Evolutionary conservation across 2,888 invertebrate genomes (phyloP).

Genomic region (Hypomecis atomaria): DNA sequence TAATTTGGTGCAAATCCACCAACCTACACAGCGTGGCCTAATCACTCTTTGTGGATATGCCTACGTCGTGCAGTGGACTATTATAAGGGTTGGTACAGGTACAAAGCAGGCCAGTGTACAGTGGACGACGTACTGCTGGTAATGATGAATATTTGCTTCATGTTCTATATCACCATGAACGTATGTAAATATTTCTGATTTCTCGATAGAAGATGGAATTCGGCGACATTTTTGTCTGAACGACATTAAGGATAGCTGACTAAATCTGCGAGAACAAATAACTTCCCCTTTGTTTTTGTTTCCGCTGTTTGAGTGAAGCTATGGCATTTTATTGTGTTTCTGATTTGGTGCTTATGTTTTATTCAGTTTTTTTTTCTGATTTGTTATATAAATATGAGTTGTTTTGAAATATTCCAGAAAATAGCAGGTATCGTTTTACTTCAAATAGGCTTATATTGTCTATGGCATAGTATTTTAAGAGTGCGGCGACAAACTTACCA

Average conservation of each 20-base stretch:
- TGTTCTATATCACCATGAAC: neutral
- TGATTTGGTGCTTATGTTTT: neutral
- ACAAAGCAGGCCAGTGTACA: neutral
- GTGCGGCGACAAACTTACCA: too few relatives aligned
- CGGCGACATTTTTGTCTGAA: conserved; percentile 27
- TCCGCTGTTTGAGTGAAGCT: conserved; percentile 14
- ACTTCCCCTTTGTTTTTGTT: conserved; percentile 25
- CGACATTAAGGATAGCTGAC: conserved; percentile 22
- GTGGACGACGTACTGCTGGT: conserved; percentile 2
- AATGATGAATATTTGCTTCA: conserved; percentile 27
- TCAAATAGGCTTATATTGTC: too few relatives aligned
- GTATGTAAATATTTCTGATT: conserved; percentile 54
- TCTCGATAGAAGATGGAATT: conserved; percentile 43
- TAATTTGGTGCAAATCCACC: too few relatives aligned
- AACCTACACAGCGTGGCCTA: too few relatives aligned
- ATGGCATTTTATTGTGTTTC: conserved; percentile 11
- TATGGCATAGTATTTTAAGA: too few relatives aligned
- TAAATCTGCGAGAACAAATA: conserved; percentile 32
- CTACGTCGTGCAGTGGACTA: too few relatives aligned
- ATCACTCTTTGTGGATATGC: too few relatives aligned
- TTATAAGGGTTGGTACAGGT: neutral
- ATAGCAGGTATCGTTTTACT: neutral
- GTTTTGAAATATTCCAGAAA: neutral
- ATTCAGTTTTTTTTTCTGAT: conserved; percentile 3
- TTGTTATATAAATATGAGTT: neutral